Conservation (phyloP, 1,140 invertebrate species). For the Drosophila lowei region DNA sequence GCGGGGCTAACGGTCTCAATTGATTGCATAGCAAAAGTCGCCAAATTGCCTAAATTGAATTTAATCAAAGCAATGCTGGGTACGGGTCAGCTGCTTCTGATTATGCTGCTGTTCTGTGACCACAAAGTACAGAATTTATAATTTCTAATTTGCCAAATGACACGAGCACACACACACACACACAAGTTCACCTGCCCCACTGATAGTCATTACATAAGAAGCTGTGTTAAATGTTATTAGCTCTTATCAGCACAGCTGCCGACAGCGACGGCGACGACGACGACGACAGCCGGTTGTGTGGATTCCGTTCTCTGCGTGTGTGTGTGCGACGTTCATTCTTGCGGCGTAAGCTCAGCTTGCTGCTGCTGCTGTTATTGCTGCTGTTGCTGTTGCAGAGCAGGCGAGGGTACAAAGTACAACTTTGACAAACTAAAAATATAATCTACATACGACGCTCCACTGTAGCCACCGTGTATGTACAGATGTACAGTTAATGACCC, state of each 20-base stretch:
- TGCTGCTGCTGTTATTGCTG: slow-evolving; percentile 9
- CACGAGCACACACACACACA: neutral
- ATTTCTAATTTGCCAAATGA: neutral
- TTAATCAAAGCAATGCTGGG: slow-evolving; percentile 11
- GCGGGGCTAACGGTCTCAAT: slow-evolving; percentile 22
- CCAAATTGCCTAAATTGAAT: slow-evolving; percentile 14
- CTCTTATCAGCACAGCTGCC: slow-evolving; percentile 52
- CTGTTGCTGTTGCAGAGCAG: slow-evolving; percentile 2
- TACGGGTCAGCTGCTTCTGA: neutral
- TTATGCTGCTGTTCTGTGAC: slow-evolving; percentile 3
- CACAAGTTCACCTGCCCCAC: slow-evolving; percentile 9
- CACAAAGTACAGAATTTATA: slow-evolving; percentile 3
- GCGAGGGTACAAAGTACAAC: slow-evolving; percentile 62
- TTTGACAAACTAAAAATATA: slow-evolving; percentile 13
- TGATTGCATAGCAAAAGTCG: neutral
- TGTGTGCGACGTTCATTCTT: slow-evolving; percentile 20
- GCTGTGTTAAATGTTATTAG: slow-evolving; percentile 15
- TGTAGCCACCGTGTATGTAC: neutral
- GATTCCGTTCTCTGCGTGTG: slow-evolving; percentile 17
- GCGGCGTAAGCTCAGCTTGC: slow-evolving; percentile 57
- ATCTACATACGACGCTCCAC: slow-evolving; percentile 2
- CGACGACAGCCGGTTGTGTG: slow-evolving; percentile 28
- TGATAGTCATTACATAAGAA: slow-evolving; percentile 34
- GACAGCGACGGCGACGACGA: neutral
- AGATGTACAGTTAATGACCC: neutral